phyloP scores from a whole-genome alignment of 2,888 invertebrate species.

The Thera obeliscata region DNA sequence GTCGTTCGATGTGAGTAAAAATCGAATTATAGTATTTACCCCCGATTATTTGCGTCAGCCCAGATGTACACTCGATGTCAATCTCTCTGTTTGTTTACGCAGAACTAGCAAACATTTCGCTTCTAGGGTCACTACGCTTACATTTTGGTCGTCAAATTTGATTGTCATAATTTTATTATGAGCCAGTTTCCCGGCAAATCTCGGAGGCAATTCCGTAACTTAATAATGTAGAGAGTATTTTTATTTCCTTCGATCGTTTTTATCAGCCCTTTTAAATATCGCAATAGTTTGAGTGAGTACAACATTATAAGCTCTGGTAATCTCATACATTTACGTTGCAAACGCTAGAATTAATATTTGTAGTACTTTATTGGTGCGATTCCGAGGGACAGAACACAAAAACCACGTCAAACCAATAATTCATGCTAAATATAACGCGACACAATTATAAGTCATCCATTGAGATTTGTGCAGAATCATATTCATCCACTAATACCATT shows the following conservation, averaged over 20 bases:
- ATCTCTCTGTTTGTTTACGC: conserved; percentile 81
- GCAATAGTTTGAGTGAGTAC: conserved; percentile 8
- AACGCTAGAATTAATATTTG: conserved; percentile 26
- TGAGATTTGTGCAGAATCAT: conserved; percentile 78
- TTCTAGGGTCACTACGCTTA: conserved; percentile 70
- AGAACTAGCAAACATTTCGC: conserved; percentile 78
- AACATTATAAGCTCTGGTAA: conserved; percentile 9
- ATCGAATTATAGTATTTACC: conserved; percentile 82
- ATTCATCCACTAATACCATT: conserved; percentile 82
- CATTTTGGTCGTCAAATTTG: conserved; percentile 71
- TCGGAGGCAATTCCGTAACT: conserved; percentile 54
- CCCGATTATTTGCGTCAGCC: conserved; percentile 80
- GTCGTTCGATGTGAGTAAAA: conserved; percentile 68
- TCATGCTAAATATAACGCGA: conserved; percentile 81
- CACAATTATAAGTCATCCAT: conserved; percentile 84
- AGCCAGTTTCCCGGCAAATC: conserved; percentile 51
- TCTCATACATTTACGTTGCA: conserved; percentile 10
- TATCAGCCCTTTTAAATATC: conserved; percentile 13
- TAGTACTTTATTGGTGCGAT: conserved; percentile 23
- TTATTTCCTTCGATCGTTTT: conserved; percentile 27
- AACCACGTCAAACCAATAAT: conserved; percentile 80
- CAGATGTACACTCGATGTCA: conserved; percentile 83
- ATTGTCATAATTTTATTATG: conserved; percentile 75
- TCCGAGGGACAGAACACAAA: conserved; percentile 52
- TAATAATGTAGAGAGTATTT: conserved; percentile 44